Conservation (phyloP, 64 coral and sea anemone genomes). For the Montipora sp. region DNA sequence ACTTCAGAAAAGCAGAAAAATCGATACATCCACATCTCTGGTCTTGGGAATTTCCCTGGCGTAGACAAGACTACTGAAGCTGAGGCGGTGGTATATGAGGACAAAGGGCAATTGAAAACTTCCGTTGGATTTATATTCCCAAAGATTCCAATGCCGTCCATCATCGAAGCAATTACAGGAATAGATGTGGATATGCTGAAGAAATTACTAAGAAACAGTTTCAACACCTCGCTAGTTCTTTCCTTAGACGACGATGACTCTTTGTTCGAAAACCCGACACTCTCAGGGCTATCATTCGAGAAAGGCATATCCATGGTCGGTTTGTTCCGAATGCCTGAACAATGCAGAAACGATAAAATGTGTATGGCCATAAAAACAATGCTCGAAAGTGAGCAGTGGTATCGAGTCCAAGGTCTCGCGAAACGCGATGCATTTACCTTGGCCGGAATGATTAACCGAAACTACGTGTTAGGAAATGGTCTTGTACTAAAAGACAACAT, state of each 20-base stretch:
- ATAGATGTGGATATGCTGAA: slow-evolving; percentile 68
- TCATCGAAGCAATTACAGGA: slow-evolving; percentile 89
- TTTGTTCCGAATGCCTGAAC: slow-evolving; percentile 81
- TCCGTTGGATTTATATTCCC: slow-evolving; percentile 90
- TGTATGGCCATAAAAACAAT: slow-evolving; percentile 71
- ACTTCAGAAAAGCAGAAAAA: slow-evolving; percentile 72
- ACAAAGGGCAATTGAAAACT: slow-evolving; percentile 75
- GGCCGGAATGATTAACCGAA: slow-evolving; percentile 61
- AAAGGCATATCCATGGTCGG: slow-evolving; percentile 83
- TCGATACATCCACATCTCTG: slow-evolving; percentile 82
- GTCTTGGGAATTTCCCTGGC: slow-evolving; percentile 83
- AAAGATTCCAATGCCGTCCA: slow-evolving; percentile 87
- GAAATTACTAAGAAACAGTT: slow-evolving; percentile 83
- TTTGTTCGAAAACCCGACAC: slow-evolving; percentile 82
- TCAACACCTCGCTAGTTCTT: slow-evolving; percentile 84
- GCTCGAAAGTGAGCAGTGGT: slow-evolving; percentile 85
- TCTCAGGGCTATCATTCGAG: slow-evolving; percentile 79
- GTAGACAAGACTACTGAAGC: slow-evolving; percentile 88
- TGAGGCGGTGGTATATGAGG: slow-evolving; percentile 91
- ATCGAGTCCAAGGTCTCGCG: slow-evolving; percentile 85
- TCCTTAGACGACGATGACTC: slow-evolving; percentile 81
- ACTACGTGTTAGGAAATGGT: slow-evolving; percentile 83
- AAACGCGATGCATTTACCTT: slow-evolving; percentile 71
- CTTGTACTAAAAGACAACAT: slow-evolving; percentile 85
- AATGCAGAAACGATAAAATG: slow-evolving; percentile 72